Base-by-base conservation (phyloP, 2,888 invertebrate genomes). In the Drosophila silvestris region DNA sequence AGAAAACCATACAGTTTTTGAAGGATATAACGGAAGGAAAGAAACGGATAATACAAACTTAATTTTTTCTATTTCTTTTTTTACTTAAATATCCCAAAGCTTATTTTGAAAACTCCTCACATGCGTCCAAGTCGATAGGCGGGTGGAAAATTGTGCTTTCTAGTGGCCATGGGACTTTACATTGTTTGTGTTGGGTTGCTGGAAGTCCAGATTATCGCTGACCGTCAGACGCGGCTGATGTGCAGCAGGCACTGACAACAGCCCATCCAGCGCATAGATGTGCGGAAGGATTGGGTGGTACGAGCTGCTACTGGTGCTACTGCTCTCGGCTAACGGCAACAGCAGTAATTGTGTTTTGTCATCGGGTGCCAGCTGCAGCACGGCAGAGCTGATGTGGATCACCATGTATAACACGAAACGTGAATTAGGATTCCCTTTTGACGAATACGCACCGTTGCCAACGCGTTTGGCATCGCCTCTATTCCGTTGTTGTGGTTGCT, bases 311-410 rank as follows among this genome's bases (percentile, higher is more conserved):
- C 62, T 32, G 35, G 14, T 33, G 30, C 62, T 50, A 26, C 50
- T 16, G 22, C 10, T 33, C 28, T 63, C 67, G 4, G 62, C 62
- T 0, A 62, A 37, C 6, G 85, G 68, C 33, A 80, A 14, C 26
- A 90, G 54, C 32, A 85, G 58, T 60, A 85, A 7, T n/a, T 81
- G 81, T 0, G 69, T 58, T 32, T 70, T 77, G 14, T 77, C 65
- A 14, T 72, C 63, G 0, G 70, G 56, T 14, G 73, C 59, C 30
- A 90, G 69, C 7, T 91, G 86, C 16, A 92, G 61, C 12, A 92
- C 79, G 0, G 83, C 80, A 0, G 91, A 92, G 30, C 78, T 91
- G 2, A 92, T 86, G 26, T 85, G 89, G 50, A 88, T 73, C 0
- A 86, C 70, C 0, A 16, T 26, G n/a, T 10, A 5, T 22, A 28